Evolutionary conservation across 1,140 invertebrate genomes (phyloP).

Genomic region (Rhysida immarginata): DNA sequence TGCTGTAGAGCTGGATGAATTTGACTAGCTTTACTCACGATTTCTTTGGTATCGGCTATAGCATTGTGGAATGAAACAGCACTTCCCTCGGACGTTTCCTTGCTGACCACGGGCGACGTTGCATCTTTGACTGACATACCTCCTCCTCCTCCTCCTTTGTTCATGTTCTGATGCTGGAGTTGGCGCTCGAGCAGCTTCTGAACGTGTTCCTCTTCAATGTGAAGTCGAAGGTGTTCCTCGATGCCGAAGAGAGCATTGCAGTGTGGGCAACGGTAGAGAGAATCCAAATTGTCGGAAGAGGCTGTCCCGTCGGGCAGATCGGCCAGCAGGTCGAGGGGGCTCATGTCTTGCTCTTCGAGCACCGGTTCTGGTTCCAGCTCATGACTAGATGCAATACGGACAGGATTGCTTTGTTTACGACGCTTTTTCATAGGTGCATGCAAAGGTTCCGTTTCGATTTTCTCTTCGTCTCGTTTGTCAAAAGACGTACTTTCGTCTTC

Average conservation of each 20-base stretch:
- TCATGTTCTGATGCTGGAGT: constrained; percentile 13
- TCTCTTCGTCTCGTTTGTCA: background rate
- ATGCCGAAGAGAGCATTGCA: constrained; percentile 18
- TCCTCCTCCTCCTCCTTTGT: constrained; percentile 6
- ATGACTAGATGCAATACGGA: constrained; percentile 13
- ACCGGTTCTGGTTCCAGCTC: background rate
- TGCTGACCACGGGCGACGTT: background rate
- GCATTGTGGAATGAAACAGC: background rate
- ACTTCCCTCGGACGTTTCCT: background rate
- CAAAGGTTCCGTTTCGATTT: background rate
- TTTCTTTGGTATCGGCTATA: background rate
- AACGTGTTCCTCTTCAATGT: constrained; percentile 25
- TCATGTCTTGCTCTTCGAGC: constrained; percentile 3
- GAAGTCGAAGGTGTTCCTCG: constrained; percentile 20
- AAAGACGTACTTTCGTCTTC: background rate
- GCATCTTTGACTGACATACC: background rate
- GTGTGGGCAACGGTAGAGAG: constrained; percentile 18
- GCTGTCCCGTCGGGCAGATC: constrained; percentile 5
- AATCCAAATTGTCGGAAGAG: background rate
- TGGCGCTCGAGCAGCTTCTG: constrained; percentile 19
- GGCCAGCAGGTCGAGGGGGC: constrained; percentile 5
- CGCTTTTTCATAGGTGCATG: constrained; percentile 21
- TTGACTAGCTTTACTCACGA: constrained; percentile 9
- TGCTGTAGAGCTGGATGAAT: constrained; percentile 11
- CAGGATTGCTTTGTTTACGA: constrained; percentile 28